Percentiles rank a stretch among this genome's conserved stretches.
Evolutionary conservation across 2,113 vertebrate genomes (phyloP).

Genomic region (Seriola quinqueradiata): DNA sequence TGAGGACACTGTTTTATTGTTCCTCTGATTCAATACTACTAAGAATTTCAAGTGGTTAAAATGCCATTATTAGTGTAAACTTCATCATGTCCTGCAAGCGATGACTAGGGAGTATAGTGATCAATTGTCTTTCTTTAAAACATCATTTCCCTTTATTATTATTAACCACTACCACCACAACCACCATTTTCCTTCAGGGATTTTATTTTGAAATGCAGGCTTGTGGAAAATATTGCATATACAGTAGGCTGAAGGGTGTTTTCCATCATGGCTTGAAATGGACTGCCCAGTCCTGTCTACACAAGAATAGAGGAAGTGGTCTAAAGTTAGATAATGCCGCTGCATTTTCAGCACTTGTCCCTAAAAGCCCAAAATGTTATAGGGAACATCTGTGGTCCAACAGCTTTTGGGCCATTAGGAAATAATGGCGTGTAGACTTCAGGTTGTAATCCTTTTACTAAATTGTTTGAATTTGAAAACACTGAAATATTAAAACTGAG

Average conservation of each 20-base stretch:
- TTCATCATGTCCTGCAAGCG: background rate
- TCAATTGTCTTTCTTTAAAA: conserved; percentile 32
- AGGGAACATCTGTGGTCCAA: background rate
- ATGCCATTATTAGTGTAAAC: background rate
- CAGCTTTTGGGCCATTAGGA: conserved; percentile 17
- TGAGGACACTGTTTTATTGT: background rate
- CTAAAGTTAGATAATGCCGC: conserved; percentile 64
- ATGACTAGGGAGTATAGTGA: background rate
- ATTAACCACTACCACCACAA: conserved; percentile 23
- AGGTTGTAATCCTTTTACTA: background rate
- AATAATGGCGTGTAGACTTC: background rate
- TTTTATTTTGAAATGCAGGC: conserved; percentile 52
- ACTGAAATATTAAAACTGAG: background rate
- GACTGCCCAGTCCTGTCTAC: conserved; percentile 34
- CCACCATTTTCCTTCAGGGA: conserved; percentile 44
- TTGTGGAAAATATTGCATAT: conserved; percentile 67
- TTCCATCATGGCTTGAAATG: conserved; percentile 76
- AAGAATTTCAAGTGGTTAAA: background rate
- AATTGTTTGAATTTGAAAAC: conserved; percentile 3
- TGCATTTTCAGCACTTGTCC: conserved; percentile 39
- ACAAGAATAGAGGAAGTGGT: conserved; percentile 76
- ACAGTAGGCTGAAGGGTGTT: conserved; percentile 56
- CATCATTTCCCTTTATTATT: conserved; percentile 56
- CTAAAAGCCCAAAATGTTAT: conserved; percentile 30
- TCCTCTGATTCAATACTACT: background rate